Conservation (phyloP, 2,797 vertebrate genomes). For the Pangasius mekongensis region DNA sequence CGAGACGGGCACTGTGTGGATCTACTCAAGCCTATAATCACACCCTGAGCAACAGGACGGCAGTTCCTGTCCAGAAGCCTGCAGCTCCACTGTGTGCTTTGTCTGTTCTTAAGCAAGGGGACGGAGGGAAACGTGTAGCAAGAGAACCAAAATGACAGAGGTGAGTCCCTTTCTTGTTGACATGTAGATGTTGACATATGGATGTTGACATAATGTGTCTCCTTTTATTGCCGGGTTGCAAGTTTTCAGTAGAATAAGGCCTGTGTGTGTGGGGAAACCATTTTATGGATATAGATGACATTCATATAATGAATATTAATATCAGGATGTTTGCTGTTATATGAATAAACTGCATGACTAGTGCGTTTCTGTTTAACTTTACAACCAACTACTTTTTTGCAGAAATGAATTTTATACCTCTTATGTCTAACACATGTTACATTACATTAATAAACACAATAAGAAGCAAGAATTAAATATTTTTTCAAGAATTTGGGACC, state of each 20-base stretch:
- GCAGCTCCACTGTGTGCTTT: constrained; percentile 5
- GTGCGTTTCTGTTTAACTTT: background rate
- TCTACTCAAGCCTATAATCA: constrained; percentile 59
- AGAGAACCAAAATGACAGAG: constrained; percentile 56
- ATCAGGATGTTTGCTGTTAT: background rate
- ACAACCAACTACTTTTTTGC: background rate
- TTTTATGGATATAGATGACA: background rate
- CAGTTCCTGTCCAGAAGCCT: constrained; percentile 27
- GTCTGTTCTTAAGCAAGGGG: constrained; percentile 30
- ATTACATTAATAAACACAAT: background rate
- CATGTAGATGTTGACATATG: background rate
- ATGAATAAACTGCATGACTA: background rate
- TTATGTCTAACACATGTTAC: background rate
- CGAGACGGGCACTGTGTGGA: constrained; percentile 33
- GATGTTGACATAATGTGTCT: background rate
- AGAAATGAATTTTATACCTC: background rate
- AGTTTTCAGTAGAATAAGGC: background rate
- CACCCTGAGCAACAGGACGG: constrained; percentile 51
- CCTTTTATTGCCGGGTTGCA: background rate
- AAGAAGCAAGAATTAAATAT: background rate
- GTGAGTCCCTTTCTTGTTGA: constrained; percentile 62
- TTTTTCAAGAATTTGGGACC: constrained; percentile 56
- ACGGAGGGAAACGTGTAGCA: constrained; percentile 11
- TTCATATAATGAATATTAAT: background rate
- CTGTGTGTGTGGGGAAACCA: background rate